Percentiles rank a stretch among this genome's conserved stretches.
Evolutionary conservation across 2,888 invertebrate species (phyloP).

Genomic region (Drosophila borborema): DNA sequence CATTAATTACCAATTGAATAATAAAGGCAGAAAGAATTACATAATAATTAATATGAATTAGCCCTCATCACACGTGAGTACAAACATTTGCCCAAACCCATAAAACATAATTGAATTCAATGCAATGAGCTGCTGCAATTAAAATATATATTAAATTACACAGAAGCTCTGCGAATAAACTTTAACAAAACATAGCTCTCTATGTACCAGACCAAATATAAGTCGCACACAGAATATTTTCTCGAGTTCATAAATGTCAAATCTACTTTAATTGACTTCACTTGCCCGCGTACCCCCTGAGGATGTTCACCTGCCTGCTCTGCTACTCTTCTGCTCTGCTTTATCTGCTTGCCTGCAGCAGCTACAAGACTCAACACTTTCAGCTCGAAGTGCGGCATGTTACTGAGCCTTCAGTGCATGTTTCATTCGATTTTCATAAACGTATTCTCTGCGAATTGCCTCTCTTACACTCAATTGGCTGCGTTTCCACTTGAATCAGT

Average conservation of each 20-base stretch:
- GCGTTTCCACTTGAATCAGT: slow-evolving; percentile 70
- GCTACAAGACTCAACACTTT: not conserved
- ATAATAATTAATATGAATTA: slow-evolving; percentile 1
- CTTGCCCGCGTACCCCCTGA: not conserved
- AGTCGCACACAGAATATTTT: no score
- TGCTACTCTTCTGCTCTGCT: not conserved
- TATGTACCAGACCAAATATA: not conserved
- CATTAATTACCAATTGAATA: not conserved
- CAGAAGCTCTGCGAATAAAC: not conserved
- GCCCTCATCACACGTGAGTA: not conserved
- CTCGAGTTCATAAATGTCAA: not conserved
- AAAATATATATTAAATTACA: not conserved
- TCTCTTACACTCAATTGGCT: slow-evolving; percentile 68
- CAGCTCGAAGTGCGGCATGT: not conserved
- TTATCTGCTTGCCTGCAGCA: not conserved
- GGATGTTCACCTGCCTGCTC: not conserved
- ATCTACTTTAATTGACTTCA: not conserved
- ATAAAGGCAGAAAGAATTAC: not conserved
- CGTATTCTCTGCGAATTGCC: slow-evolving; percentile 52
- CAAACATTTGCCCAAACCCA: no score
- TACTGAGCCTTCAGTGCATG: slow-evolving; percentile 6
- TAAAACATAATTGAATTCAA: not conserved
- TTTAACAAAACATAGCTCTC: not conserved
- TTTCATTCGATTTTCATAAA: slow-evolving; percentile 52
- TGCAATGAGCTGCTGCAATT: not conserved